Conservation (phyloP, 2,113 vertebrate species). For the Nycticorax nycticorax region DNA sequence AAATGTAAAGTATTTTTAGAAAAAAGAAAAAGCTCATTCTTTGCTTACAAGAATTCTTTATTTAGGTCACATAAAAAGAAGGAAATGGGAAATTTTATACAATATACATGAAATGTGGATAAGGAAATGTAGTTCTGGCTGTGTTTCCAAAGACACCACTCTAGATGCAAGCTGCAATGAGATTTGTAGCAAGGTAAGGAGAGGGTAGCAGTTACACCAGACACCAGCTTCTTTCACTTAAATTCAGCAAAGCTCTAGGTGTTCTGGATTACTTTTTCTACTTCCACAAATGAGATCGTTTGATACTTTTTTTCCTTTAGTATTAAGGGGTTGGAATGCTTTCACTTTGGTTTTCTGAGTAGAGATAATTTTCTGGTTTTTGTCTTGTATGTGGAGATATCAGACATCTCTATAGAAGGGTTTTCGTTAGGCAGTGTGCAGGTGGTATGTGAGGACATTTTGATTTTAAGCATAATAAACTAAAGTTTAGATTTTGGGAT, state of each 20-base stretch:
- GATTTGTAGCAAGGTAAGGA: not conserved
- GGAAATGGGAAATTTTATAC: not conserved
- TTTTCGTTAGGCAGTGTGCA: not conserved
- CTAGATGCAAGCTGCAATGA: not conserved
- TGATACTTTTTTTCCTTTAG: not conserved
- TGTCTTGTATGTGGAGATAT: not conserved
- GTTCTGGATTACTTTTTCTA: not conserved
- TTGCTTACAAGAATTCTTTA: not conserved
- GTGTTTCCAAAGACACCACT: not conserved
- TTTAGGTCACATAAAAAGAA: conserved; percentile 7
- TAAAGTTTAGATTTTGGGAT: not conserved
- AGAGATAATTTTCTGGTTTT: not conserved
- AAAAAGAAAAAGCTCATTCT: not conserved
- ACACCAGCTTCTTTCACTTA: not conserved
- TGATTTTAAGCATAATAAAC: not conserved
- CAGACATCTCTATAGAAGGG: fast-evolving
- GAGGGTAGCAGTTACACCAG: not conserved
- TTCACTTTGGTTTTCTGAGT: not conserved
- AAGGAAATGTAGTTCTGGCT: not conserved
- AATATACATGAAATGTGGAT: not conserved
- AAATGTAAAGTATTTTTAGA: conserved; percentile 14
- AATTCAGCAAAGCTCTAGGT: not conserved
- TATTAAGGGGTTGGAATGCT: not conserved
- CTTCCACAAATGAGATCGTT: not conserved
- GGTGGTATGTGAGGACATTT: not conserved